A percentile compares a stretch with the other conserved stretches of the same genome.
Conservation (phyloP, 2,113 vertebrate genomes). For the Coregonus clupeaformis region DNA sequence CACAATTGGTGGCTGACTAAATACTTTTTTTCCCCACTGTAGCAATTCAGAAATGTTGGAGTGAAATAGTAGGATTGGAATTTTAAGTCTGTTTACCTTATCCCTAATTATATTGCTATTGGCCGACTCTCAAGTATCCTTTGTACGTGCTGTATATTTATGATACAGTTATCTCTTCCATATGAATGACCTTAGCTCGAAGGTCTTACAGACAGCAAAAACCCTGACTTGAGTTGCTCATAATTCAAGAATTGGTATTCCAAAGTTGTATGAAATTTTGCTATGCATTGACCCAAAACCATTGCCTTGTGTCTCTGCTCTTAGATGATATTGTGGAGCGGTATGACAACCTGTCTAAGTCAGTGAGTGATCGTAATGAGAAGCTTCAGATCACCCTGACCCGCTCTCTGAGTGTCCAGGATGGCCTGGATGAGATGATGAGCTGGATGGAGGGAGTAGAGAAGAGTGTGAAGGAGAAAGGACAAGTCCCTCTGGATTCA, state of each 20-base stretch:
- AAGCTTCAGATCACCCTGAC: conserved; percentile 94
- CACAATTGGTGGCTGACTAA: no score
- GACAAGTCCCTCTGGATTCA: conserved; percentile 84
- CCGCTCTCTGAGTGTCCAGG: conserved; percentile 94
- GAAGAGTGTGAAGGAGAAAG: conserved; percentile 80
- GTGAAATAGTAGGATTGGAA: neutral
- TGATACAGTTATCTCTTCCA: neutral
- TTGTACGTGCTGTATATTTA: neutral
- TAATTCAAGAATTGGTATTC: no score
- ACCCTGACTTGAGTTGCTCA: neutral
- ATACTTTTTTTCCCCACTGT: no score
- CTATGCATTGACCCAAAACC: no score
- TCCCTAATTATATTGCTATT: neutral
- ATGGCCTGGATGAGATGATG: conserved; percentile 95
- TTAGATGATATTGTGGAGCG: conserved; percentile 88
- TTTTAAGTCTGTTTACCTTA: neutral
- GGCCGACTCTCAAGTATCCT: neutral
- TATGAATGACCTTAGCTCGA: neutral
- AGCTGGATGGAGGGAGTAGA: conserved; percentile 94
- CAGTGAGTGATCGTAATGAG: conserved; percentile 89
- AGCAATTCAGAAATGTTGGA: neutral
- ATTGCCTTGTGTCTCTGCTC: conserved; percentile 20
- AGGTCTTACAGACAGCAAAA: neutral
- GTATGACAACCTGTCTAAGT: conserved; percentile 89
- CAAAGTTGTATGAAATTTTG: no score